These are phyloP conservation scores for Lochmaea capreae DNA, from an alignment of 2,888 invertebrate genomes.

Conservation along the genomic window DNA sequence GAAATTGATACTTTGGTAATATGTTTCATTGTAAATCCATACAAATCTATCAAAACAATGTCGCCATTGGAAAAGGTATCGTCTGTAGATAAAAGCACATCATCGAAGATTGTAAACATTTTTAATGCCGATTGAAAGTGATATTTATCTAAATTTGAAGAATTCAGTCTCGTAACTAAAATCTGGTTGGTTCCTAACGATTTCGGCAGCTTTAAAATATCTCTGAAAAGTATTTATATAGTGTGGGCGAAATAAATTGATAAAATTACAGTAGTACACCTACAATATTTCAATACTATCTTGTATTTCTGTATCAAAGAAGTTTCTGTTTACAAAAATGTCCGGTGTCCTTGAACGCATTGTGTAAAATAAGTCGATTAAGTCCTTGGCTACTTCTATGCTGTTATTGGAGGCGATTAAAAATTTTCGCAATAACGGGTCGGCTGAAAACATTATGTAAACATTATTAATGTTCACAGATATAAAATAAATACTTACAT, in stretches of 20 bases:
- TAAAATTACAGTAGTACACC: conserved; percentile 49
- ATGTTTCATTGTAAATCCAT: conserved; percentile 73
- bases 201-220: conserved; percentile 76
- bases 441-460: conserved; percentile 18
- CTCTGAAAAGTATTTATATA: conserved; percentile 67
- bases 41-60: conserved; percentile 78
- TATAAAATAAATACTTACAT: conserved; percentile 66
- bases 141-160: conserved; percentile 74
- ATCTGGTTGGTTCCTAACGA: conserved; percentile 75
- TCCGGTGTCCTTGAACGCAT: conserved; percentile 72
- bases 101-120: conserved; percentile 79
- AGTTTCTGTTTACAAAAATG: conserved; percentile 72
- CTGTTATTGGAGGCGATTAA: conserved; percentile 69
- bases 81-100: conserved; percentile 72
- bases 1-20: conserved; percentile 73
- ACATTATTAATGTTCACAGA: background rate
- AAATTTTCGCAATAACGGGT: conserved; percentile 67
- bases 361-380: conserved; percentile 67
- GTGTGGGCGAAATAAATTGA: no score
- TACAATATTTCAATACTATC: conserved; percentile 71
- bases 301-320: conserved; percentile 67
- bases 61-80: conserved; percentile 74
- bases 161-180: conserved; percentile 74
- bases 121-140: conserved; percentile 75
- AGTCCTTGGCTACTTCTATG: conserved; percentile 70